Evolutionary conservation across 2,888 invertebrate genomes (phyloP).

Genomic region (Caenorhabditis sp.): DNA sequence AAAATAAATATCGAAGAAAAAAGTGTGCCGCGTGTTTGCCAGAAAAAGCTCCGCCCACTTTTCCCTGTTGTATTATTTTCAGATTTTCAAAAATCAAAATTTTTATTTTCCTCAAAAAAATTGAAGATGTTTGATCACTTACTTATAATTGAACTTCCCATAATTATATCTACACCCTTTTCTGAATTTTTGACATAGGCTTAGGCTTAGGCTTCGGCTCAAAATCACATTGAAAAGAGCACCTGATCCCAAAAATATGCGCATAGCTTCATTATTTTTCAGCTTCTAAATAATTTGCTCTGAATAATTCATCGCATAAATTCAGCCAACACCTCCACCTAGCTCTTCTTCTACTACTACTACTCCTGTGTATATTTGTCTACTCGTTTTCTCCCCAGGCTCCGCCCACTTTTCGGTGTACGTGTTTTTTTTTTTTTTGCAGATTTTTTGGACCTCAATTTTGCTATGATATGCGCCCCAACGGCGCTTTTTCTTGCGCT

Average conservation of each 20-base stretch:
- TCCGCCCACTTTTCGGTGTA: too few species aligned
- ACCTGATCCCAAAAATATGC: too few species aligned
- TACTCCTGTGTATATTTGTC: too few species aligned
- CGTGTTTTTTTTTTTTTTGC: slow-evolving; percentile 7
- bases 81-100: too few species aligned
- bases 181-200: neutral
- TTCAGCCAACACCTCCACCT: slow-evolving; percentile 10
- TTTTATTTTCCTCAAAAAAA: slow-evolving; percentile 3
- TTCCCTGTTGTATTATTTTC: too few species aligned
- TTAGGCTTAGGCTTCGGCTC: too few species aligned
- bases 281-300: slow-evolving; percentile 27
- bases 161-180: neutral
- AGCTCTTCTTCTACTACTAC: slow-evolving; percentile 5
- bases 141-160: neutral
- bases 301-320: slow-evolving; percentile 41
- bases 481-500: slow-evolving; percentile 5
- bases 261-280: slow-evolving; percentile 2
- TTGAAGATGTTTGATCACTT: neutral
- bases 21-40: too few species aligned
- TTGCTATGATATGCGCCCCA: slow-evolving; percentile 7
- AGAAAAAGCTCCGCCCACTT: too few species aligned
- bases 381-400: too few species aligned
- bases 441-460: neutral
- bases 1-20: too few species aligned
- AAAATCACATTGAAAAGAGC: too few species aligned